Base-by-base conservation (phyloP, 2,797 vertebrate genomes). In the Falco berigora region DNA sequence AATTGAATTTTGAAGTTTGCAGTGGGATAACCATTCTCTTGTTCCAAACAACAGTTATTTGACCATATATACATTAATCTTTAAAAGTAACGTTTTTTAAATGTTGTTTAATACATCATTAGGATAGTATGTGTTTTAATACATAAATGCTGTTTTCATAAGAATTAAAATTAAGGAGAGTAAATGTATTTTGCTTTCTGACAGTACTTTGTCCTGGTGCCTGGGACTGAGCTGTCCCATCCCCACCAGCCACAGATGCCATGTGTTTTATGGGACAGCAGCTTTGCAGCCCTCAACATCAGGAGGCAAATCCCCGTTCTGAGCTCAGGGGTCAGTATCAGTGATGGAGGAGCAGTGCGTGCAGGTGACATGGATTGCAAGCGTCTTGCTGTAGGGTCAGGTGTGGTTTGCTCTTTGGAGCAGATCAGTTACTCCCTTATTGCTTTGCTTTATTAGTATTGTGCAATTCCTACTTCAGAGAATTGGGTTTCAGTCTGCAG, bases 401-500 rank as follows among this genome's bases (percentile, higher is more conserved):
- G 36, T 18, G 56, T 21, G 3, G 20, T 88, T 90, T 86, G 42
- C 76, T 82, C 36, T 91, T 81, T 71, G 56, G 64, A 71, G 69
- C 30, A 74, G 61, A 67, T 61, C 80, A 5, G 15, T 78, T 71
- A 50, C 24, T 66, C 62, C 20, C 58, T 61, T 77, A 38, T 34
- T 75, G 58, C 53, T 81, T 88, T 67, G n/a, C 83, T 92, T 64
- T 88, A 56, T 76, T 84, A 68, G 73, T 71, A 64, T 52, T 47
- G 53, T 46, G 40, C 4, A 8, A 68, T 73, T 86, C 62, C 78
- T 64, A 61, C 49, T 93, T 82, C 71, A 66, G 81, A 92, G 89
- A 91, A 74, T 40, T 10, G 28, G 74, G 61, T 77, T 96, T 96
- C 95, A 82, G 80, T 73, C 68, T 74, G 72, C 69, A 83, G 89